A percentile compares a stretch with the other conserved stretches of the same genome.
phyloP scores from a whole-genome alignment of 1,140 invertebrate genomes.

The Nautilus pompilius region DNA sequence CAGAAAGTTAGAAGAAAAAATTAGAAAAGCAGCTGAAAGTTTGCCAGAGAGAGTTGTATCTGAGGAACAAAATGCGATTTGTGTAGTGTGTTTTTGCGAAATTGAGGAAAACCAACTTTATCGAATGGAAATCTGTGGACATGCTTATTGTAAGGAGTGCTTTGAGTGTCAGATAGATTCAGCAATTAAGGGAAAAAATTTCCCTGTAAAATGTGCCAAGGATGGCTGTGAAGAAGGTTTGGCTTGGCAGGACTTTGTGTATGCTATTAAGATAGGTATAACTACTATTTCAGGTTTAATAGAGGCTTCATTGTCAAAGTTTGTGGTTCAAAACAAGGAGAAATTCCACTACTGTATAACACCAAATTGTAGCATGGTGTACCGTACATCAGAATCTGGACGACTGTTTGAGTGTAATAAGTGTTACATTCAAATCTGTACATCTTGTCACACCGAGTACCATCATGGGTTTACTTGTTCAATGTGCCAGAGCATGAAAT shows the following conservation, averaged over 20 bases:
- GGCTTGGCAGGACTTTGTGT: neutral
- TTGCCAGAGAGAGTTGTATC: neutral
- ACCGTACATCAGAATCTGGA: neutral
- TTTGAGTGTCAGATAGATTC: constrained; percentile 1
- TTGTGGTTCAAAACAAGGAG: neutral
- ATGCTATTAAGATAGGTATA: neutral
- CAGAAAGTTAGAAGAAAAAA: neutral
- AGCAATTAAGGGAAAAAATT: neutral
- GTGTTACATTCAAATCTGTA: neutral
- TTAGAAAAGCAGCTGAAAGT: neutral
- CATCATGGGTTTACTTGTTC: constrained; percentile 6
- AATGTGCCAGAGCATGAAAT: neutral
- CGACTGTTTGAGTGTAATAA: neutral
- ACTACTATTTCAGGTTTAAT: neutral
- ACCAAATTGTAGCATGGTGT: constrained; percentile 8
- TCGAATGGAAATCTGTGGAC: constrained; percentile 10
- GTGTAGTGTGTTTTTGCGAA: constrained; percentile 11
- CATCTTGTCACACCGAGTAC: constrained; percentile 1
- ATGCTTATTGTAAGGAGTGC: constrained; percentile 16
- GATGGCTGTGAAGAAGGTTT: constrained; percentile 4
- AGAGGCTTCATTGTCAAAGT: neutral
- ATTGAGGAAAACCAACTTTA: constrained; percentile 1
- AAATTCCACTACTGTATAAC: constrained; percentile 10
- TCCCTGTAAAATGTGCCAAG: constrained; percentile 4
- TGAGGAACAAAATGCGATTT: constrained; percentile 1